These are phyloP conservation scores for Rhabdomys pumilio DNA, from an alignment of 2,797 vertebrate species.

Conservation along the genomic window DNA sequence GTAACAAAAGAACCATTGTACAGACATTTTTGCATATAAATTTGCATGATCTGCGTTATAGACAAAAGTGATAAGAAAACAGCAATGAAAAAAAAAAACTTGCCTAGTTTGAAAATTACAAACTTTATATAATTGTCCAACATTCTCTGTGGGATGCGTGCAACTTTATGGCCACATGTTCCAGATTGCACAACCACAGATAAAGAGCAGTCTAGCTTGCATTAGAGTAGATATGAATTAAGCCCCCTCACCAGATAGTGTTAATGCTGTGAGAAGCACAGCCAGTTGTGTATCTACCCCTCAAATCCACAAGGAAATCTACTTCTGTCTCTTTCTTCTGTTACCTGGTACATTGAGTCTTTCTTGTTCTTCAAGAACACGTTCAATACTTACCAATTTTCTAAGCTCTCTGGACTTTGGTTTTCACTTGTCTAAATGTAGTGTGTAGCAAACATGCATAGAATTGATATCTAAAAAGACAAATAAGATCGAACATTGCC, in stretches of 20 bases:
- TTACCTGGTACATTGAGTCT: neutral
- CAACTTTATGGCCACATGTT: neutral
- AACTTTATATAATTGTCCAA: neutral
- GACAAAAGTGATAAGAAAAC: neutral
- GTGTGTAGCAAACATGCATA: neutral
- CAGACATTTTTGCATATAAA: neutral
- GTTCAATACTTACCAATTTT: neutral
- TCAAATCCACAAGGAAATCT: neutral
- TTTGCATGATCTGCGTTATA: neutral
- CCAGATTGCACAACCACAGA: neutral
- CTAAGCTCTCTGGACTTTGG: neutral
- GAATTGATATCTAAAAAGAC: neutral
- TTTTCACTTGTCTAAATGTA: constrained; percentile 3
- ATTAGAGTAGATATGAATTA: neutral
- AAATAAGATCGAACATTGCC: neutral
- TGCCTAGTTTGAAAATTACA: neutral
- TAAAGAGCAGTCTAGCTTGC: neutral
- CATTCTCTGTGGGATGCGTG: neutral
- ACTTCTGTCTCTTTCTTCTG: neutral
- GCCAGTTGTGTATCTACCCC: neutral
- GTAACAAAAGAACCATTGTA: neutral
- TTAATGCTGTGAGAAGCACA: neutral
- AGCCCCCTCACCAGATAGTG: neutral
- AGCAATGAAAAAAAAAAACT: neutral
- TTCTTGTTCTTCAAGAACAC: constrained; percentile 22